Evolutionary conservation across 2,113 vertebrate genomes (phyloP).

Genomic region (Synodontis membranacea): DNA sequence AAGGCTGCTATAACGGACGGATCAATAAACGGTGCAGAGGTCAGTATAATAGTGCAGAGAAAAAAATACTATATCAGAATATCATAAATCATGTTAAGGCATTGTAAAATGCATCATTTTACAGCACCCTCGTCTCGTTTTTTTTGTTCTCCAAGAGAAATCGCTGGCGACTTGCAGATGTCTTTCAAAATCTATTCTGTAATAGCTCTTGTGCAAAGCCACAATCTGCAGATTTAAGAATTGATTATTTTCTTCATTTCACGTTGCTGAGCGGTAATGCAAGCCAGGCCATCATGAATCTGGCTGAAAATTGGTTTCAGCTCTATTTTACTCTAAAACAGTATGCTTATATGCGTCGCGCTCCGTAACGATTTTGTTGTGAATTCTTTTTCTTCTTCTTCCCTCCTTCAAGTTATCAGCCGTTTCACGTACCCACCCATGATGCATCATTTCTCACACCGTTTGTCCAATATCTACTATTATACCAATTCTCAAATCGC

Average conservation of each 20-base stretch:
- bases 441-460: background rate
- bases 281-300: background rate
- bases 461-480: background rate
- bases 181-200: background rate
- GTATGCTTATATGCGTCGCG: background rate
- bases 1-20: background rate
- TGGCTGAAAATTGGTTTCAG: background rate
- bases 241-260: background rate
- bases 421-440: background rate
- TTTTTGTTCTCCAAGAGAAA: background rate
- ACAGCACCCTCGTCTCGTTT: background rate
- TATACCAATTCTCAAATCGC: background rate
- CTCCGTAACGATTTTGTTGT: background rate
- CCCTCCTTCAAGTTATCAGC: background rate
- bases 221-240: background rate
- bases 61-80: background rate
- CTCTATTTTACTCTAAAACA: background rate
- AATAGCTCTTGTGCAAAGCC: background rate
- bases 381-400: background rate
- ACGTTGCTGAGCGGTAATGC: background rate
- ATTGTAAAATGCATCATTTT: background rate
- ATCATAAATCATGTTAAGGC: background rate
- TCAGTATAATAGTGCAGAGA: background rate
- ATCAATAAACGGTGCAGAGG: conserved; percentile 6
- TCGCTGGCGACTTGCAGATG: background rate